A percentile compares a stretch with the other conserved stretches of the same genome.
Evolutionary conservation across 37 sponge, comb jelly and placozoan genomes (phyloP).

Genomic region (Lycopodina hypogea): DNA sequence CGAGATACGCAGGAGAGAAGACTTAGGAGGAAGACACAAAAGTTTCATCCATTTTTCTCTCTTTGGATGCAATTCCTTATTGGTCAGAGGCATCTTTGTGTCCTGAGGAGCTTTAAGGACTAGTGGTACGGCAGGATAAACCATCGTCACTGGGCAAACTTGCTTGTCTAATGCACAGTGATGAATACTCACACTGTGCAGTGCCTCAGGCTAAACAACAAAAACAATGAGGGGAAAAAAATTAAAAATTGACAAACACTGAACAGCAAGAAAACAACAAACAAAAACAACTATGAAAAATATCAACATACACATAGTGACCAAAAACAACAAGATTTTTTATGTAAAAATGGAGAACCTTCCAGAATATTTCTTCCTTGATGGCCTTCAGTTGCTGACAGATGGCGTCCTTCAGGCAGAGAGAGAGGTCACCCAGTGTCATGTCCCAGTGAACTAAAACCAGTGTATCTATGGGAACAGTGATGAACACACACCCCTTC

Average conservation of each 20-base stretch:
- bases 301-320: background rate
- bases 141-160: conserved; percentile 48
- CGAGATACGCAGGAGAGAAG: conserved; percentile 29
- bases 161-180: conserved; percentile 33
- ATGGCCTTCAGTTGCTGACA: conserved; percentile 19
- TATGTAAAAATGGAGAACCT: conserved; percentile 9
- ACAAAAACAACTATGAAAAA: background rate
- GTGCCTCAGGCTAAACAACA: conserved; percentile 1
- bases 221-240: background rate
- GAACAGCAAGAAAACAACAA: no score
- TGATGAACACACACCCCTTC: background rate
- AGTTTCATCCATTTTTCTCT: background rate
- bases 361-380: conserved; percentile 18
- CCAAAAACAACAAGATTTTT: background rate
- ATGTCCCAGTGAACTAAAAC: background rate
- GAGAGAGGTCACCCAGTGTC: background rate
- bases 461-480: conserved; percentile 32
- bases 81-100: background rate
- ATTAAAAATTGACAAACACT: no score
- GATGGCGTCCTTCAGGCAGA: conserved; percentile 13
- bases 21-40: conserved; percentile 18
- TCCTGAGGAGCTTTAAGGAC: background rate
- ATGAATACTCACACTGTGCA: conserved; percentile 31
- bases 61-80: conserved; percentile 15
- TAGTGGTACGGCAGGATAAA: conserved; percentile 39